Conservation (phyloP, 2,113 vertebrate species). For the Corythaeola cristata region DNA sequence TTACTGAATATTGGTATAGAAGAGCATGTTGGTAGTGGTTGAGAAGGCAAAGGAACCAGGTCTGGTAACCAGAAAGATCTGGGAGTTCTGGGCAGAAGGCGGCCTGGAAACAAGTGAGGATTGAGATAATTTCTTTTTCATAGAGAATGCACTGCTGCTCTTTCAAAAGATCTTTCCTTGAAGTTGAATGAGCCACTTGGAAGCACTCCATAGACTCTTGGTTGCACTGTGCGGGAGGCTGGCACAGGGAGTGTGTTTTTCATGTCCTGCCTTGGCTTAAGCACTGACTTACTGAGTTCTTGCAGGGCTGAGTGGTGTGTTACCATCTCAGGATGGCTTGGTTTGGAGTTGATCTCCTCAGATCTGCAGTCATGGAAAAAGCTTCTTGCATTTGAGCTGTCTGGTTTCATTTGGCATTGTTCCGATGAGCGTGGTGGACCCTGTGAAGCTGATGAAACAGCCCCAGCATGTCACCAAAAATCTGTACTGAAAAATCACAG, state of each 20-base stretch:
- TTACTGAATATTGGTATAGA: too few relatives aligned
- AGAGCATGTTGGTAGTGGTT: too few relatives aligned
- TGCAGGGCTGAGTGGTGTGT: too few relatives aligned
- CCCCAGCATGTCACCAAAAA: slow-evolving; percentile 90
- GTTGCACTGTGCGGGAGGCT: background rate
- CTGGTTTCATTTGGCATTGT: slow-evolving; percentile 81
- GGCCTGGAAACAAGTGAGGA: too few relatives aligned
- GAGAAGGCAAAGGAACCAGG: too few relatives aligned
- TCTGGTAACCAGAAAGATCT: too few relatives aligned
- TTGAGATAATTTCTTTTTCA: too few relatives aligned
- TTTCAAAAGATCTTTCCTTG: background rate
- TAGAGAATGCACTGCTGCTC: too few relatives aligned
- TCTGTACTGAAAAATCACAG: slow-evolving; percentile 75
- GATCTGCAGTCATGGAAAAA: background rate
- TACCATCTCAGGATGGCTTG: background rate
- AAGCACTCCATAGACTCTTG: background rate
- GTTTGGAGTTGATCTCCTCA: background rate
- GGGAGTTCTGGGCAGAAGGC: too few relatives aligned
- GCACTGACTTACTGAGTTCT: background rate
- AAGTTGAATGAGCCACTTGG: background rate
- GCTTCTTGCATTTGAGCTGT: background rate
- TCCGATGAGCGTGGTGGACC: slow-evolving; percentile 84
- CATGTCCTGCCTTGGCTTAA: background rate
- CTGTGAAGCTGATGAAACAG: slow-evolving; percentile 83
- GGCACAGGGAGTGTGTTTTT: background rate